Conservation (phyloP, 1,140 invertebrate genomes). For the Hyposmocoma kahamanoa region DNA sequence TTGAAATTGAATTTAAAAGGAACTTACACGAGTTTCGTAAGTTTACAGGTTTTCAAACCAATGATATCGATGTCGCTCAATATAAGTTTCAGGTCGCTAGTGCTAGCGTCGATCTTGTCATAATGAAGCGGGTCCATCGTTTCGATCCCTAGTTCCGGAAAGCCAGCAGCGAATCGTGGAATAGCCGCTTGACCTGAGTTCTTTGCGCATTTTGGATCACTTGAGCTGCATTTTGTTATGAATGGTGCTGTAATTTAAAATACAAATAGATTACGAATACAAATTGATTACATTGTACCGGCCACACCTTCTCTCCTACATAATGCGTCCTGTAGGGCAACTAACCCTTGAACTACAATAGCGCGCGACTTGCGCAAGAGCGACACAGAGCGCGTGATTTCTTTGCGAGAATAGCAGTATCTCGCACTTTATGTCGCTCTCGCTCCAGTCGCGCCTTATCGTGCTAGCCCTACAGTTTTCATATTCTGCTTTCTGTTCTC, state of each 20-base stretch:
- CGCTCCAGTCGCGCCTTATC: no score
- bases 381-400: no score
- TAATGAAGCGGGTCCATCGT: conserved; percentile 18
- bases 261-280: no score
- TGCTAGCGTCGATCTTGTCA: conserved; percentile 19
- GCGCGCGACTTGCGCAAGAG: no score
- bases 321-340: not conserved
- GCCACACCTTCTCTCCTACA: no score
- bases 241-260: conserved; percentile 10
- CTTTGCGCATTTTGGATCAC: conserved; percentile 19
- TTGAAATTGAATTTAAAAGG: no score
- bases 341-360: no score
- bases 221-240: conserved; percentile 17
- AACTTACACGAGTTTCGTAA: conserved; percentile 23
- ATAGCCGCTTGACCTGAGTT: conserved; percentile 10
- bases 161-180: conserved; percentile 17
- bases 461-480: no score
- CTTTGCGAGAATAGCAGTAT: no score
- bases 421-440: no score
- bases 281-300: no score
- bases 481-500: no score
- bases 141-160: conserved; percentile 20
- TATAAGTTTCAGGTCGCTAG: conserved; percentile 17
- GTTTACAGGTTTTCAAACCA: conserved; percentile 22
- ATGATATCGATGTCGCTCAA: conserved; percentile 15